These are phyloP conservation scores for Planiliza haematocheilus DNA, from an alignment of 2,113 vertebrate species.

Conservation along the genomic window DNA sequence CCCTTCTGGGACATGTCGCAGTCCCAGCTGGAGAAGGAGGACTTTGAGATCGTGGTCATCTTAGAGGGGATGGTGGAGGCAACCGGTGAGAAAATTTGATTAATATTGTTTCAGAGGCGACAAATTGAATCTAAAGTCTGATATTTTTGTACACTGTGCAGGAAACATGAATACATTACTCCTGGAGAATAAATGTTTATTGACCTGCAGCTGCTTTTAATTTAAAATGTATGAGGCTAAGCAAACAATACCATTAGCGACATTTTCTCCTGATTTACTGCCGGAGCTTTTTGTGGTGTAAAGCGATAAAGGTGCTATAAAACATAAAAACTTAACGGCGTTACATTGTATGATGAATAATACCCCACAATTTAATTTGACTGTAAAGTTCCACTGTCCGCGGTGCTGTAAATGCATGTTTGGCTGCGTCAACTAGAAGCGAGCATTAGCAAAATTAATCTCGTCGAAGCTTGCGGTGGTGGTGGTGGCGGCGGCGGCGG, in stretches of 20 bases:
- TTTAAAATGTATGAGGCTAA: not conserved
- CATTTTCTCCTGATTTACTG: not conserved
- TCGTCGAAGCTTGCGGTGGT: conserved; percentile 36
- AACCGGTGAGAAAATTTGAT: conserved; percentile 74
- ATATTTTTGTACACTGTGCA: not conserved
- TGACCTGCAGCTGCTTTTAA: not conserved
- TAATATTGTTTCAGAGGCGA: not conserved
- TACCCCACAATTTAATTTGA: conserved; percentile 21
- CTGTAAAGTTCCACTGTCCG: not conserved
- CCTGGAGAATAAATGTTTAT: not conserved
- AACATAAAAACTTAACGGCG: not conserved
- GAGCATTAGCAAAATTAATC: conserved; percentile 53
- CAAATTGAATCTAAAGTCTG: not conserved
- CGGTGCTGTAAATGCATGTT: conserved; percentile 33
- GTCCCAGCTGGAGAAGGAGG: conserved; percentile 85
- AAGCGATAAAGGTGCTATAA: not conserved
- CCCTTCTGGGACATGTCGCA: conserved; percentile 87
- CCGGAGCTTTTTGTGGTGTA: not conserved
- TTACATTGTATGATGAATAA: conserved; percentile 3
- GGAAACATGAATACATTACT: conserved; percentile 3
- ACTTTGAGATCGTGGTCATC: conserved; percentile 88
- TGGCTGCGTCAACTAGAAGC: conserved; percentile 27
- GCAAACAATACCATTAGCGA: conserved; percentile 1
- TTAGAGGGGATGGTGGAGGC: conserved; percentile 87
- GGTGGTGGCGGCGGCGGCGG: too few species aligned